These are phyloP conservation scores for Hipposideros armiger DNA, from an alignment of 2,113 vertebrate genomes.

Conservation along the genomic window DNA sequence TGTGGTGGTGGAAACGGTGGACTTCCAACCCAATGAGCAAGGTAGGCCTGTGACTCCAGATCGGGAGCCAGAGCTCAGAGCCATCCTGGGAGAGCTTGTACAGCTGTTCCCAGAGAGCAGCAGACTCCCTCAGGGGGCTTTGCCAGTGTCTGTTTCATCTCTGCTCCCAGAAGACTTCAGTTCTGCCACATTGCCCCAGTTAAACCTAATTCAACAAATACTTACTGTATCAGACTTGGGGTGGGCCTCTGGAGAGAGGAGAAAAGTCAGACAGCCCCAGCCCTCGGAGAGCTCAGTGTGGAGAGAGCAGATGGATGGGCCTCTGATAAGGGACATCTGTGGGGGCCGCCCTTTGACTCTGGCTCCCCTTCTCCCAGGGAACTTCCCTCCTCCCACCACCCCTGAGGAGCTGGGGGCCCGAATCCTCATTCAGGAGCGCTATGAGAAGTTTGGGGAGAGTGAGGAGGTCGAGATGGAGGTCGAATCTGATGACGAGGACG, in stretches of 20 bases:
- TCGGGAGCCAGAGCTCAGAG: background rate
- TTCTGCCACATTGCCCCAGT: background rate
- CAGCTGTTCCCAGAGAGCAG: background rate
- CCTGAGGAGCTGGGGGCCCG: slow-evolving; percentile 98
- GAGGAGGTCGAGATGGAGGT: slow-evolving; percentile 99
- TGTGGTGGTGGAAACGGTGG: slow-evolving; percentile 98
- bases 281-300: background rate
- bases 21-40: slow-evolving; percentile 98
- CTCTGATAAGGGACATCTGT: background rate
- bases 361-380: slow-evolving; percentile 87
- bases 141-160: background rate
- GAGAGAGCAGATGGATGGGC: background rate
- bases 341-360: slow-evolving; percentile 2
- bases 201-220: background rate
- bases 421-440: slow-evolving; percentile 98
- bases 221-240: background rate
- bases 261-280: background rate
- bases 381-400: slow-evolving; percentile 98
- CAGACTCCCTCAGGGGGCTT: background rate
- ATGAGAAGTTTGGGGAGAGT: slow-evolving; percentile 99
- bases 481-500: slow-evolving; percentile 97
- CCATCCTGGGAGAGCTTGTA: rapidly evolving
- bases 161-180: background rate
- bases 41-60: slow-evolving; percentile 84
- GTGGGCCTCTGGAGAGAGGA: background rate